Base-by-base conservation (phyloP, 2,113 vertebrate species). In the Scatophagus argus region DNA sequence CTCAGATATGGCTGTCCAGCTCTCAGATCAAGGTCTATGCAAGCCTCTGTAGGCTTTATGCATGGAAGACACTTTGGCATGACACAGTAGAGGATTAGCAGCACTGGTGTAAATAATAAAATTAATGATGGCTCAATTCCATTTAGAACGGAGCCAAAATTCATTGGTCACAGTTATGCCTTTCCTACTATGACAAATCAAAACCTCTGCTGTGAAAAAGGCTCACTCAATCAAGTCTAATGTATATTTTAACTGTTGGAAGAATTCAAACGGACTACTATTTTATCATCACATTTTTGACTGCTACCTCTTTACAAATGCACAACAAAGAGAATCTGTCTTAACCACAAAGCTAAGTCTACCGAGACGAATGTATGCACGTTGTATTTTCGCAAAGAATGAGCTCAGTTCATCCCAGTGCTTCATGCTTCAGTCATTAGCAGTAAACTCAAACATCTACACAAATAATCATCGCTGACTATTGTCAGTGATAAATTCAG, bases 401-500 rank as follows among this genome's bases (percentile, higher is more conserved):
- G 49, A 58, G 54, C 66, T 56, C 70, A 43, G 23, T 41, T 31
- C 58, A 16, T 25, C 41, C 8, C 1, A 4, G 34, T 25, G 23
- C 25, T 65, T 8, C 59, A 13, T 31, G 43, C 38, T 43, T 39
- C 47, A 14, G 9, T 72, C 59, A 60, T 72, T 60, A 64, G 46
- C 43, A 54, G 32, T 1, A 29, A 54, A 65, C 56, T 44, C 54
- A 56, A 46, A 27, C 23, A 41, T 83, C 77, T 36, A 49, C 38
- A 32, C 43, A 61, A 64, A 74, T 19, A 62, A 73, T 74, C 41
- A 46, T 73, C 6, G 2, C n/a, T 12, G 59, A 44, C 56, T 64
- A 54, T 85, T 90, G 88, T 89, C 16, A n/a, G 68, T 13, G 77
- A 84, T 82, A 38, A 91, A 76, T 85, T 82, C 77, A 83, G 79